Evolutionary conservation across 2,888 invertebrate genomes (phyloP), one percentile per base, ranked within the genome.

Genomic region (Belgica antarctica): DNA sequence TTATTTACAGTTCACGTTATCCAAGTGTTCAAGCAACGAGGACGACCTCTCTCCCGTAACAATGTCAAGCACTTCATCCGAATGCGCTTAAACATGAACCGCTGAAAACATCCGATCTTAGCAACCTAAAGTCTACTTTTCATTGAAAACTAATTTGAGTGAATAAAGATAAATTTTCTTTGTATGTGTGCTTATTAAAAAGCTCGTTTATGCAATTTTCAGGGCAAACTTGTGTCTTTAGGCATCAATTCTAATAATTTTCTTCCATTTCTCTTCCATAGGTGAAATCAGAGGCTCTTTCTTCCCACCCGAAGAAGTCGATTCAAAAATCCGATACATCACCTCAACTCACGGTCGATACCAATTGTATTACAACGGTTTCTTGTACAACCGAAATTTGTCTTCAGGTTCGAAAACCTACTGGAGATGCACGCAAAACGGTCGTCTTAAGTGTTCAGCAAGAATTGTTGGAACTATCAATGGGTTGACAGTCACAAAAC

Each of bases 1-100:
- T 72, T 28, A 69, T 74, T 74, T 73, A 4, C 74, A 80, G 80
- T 76, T 31, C 80, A 80, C 72, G 77, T 80, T 1, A 76, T 78
- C 1, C 76, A 78, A 72, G 78, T 80, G 1, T 80, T 78, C 72
- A 75, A 75, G 7, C 75, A 76, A 52, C 77, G 61, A 27, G 41
- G 41, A 15, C 34, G 61, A 27, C 0, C 15, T 5, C 15, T 70
- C 10, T 31, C 36, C 15, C 15, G 57, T 5, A 7, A 27, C 4
- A 15, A 34, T 12, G 61, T 70, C 10, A 70, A 36, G 36, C 27
- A 28, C 22, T 70, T 17, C 57, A 70, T 61, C 19, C 24, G 25
- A 7, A 34, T 27, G 34, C 1, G 22, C n/a, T 2, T 70, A 3
- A 25, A 17, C 24, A 52, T 3, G 4, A 52, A 52, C 8, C 19